Base-by-base conservation (phyloP, 1,140 invertebrate species). In the Spodoptera litura region DNA sequence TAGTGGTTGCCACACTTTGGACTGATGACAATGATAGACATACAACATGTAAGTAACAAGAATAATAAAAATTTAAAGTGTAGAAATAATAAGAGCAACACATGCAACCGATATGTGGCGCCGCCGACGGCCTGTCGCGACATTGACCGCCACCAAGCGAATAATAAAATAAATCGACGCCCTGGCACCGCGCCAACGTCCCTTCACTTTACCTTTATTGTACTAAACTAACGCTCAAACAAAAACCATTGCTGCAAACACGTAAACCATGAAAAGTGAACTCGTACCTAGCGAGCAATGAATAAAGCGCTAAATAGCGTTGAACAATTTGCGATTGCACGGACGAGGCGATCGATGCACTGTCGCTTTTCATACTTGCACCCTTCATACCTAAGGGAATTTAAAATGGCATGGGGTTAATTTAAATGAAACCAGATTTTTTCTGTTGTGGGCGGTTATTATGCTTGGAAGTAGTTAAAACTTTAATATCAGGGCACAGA, bases 131-230 rank as follows among this genome's bases (percentile, higher is more conserved):
- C 64, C 84, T 81, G 93, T 86, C 93, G 91, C 91, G 91, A 93
- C 93, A 94, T 92, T 93, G 91, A 93, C 91, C 91, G 91, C 89
- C 88, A 92, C 89, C 81, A 72, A 77, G 85, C 88, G 89, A 90
- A 93, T 91, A 92, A 93, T 92, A 92, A 93, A 92, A 89, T 82
- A 89, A 92, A 91, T 88, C 88, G 89, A 87, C 85, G 83, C 82
- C 70, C 86, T 93, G 91, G 93, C 93, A 89, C 66, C 80, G 81
- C 66, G 91, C 93, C 93, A 94, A 76, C 86, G 84, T 82, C 88
- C 90, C 88, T 91, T 93, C 89, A 89, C 91, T 89, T 88, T 85
- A 89, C 89, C 85, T 88, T 89, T 82, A 86, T 80, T 81, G 80
- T 77, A 79, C 79, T 77, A 87, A 81, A 81, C 53, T 75, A 79